A percentile compares a stretch with the other conserved stretches of the same genome.
Evolutionary conservation across 1,140 invertebrate genomes (phyloP).

Genomic region (Drosophila teissieri): DNA sequence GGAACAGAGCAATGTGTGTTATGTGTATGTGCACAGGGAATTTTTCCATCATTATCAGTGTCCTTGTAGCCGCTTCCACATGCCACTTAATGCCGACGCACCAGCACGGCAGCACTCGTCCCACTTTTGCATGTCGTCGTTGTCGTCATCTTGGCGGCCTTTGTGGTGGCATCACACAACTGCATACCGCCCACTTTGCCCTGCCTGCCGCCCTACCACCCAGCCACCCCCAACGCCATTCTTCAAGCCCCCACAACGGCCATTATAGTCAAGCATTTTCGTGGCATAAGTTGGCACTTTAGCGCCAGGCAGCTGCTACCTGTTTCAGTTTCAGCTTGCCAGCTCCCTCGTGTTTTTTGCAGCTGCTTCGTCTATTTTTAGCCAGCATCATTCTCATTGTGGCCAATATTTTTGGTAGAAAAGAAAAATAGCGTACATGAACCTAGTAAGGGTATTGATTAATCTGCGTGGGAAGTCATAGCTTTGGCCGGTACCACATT

Average conservation of each 20-base stretch:
- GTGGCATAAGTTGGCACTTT: constrained; percentile 80
- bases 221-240: constrained; percentile 3
- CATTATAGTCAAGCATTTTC: constrained; percentile 82
- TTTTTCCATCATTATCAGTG: constrained; percentile 82
- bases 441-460: constrained; percentile 4
- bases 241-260: constrained; percentile 59
- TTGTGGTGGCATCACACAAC: constrained; percentile 60
- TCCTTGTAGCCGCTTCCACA: constrained; percentile 77
- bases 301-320: constrained; percentile 78
- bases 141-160: constrained; percentile 51
- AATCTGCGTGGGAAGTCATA: background rate
- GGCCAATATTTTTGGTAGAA: constrained; percentile 7
- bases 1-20: constrained; percentile 43
- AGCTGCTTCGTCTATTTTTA: constrained; percentile 27
- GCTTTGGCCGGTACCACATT: background rate
- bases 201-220: background rate
- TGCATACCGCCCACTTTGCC: constrained; percentile 52
- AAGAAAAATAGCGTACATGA: background rate
- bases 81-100: constrained; percentile 82
- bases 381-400: constrained; percentile 17
- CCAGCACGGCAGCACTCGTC: constrained; percentile 50
- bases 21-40: constrained; percentile 61
- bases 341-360: constrained; percentile 6
- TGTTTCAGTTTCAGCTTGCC: constrained; percentile 54
- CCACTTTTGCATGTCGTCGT: constrained; percentile 66